Base-by-base conservation (phyloP, 2,113 vertebrate species). In the Pardalotus punctatus region DNA sequence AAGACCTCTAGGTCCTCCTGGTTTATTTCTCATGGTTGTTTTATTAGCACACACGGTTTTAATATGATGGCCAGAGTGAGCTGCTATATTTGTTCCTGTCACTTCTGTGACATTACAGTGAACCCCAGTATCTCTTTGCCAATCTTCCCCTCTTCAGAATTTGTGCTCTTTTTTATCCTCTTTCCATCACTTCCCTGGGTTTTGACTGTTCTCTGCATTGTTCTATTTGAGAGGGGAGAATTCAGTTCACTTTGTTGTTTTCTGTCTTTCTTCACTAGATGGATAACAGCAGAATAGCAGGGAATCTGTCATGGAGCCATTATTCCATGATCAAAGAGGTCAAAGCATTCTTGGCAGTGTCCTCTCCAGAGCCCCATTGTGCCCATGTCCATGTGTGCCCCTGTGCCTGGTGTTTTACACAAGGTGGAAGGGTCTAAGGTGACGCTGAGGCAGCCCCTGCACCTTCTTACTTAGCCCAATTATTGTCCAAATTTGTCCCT, bases 231-330 rank as follows among this genome's bases (percentile, higher is more conserved):
- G 81, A 86, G 42, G 24, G 12, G 50, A 88, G 47, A 77, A 73
- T 91, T 78, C 70, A 54, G 35, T 62, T 90, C 33, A 36, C 78
- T 86, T 87, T 36, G 25, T 70, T 73, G 42, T 64, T 86, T 80
- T 81, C 73, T 86, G 67, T 73, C 77, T 79, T 56, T 79, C 61
- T 81, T 87, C 57, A 31, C 42, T 51, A 64, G 81, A 81, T 48
- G 57, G 73, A 36, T 93, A 94, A 87, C 43, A 89, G 72, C 29
- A 48, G 87, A 78, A 64, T 93, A 87, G 84, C 11, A 9, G 53
- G 78, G 53, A 72, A 85, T 87, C 80, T 82, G 36, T 80, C 0
- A 0, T 57, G 86, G 40, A 92, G 66, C 71, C 56, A 25, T 93
- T 93, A 85, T 60, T 72, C 87, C 0, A 0, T 67, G 81, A 79